These are phyloP conservation scores for Aspidoscelis tigris DNA, from an alignment of 2,113 vertebrate genomes.

Conservation along the genomic window DNA sequence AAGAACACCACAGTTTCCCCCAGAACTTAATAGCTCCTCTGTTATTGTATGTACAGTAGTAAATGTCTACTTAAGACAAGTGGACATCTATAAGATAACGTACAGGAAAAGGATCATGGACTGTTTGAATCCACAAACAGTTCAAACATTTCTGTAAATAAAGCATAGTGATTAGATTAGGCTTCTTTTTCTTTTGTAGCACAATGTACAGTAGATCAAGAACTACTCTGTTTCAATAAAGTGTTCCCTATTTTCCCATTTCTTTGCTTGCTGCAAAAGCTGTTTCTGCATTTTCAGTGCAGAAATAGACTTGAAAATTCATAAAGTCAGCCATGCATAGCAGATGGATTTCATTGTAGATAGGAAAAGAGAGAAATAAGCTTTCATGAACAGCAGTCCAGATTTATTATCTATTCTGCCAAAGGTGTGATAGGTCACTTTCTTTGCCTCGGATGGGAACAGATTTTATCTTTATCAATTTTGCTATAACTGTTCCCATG, in stretches of 20 bases:
- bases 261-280: conserved; percentile 68
- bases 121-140: background rate
- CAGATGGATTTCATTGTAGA: conserved; percentile 67
- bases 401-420: conserved; percentile 54
- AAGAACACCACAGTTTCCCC: too few species aligned
- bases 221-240: conserved; percentile 58
- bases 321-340: conserved; percentile 63
- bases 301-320: conserved; percentile 66
- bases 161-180: background rate
- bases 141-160: background rate
- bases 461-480: conserved; percentile 39
- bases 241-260: conserved; percentile 50
- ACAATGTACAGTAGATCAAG: background rate
- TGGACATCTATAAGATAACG: background rate
- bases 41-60: background rate
- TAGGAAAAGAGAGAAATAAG: conserved; percentile 44
- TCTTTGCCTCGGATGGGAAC: conserved; percentile 7
- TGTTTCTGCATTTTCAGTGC: conserved; percentile 66
- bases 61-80: background rate
- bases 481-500: conserved; percentile 32
- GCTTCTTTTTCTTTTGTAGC: background rate
- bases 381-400: conserved; percentile 51
- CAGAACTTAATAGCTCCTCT: too few species aligned
- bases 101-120: background rate
- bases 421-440: conserved; percentile 33